Evolutionary conservation across 2,797 vertebrate genomes (phyloP).

Genomic region (Xenops minutus): DNA sequence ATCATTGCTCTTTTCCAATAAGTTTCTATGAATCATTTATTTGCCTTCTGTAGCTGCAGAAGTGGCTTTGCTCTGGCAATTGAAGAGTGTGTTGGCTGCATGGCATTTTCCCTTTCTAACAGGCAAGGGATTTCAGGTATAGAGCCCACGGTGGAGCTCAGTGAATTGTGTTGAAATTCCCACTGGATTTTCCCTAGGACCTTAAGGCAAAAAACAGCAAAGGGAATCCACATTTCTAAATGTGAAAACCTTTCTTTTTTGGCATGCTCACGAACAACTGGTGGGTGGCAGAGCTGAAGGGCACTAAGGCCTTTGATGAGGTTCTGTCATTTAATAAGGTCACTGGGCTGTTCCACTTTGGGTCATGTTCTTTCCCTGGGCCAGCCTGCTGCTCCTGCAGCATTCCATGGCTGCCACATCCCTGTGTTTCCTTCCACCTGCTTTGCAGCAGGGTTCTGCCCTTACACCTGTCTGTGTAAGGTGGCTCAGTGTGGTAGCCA

Average conservation of each 20-base stretch:
- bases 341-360: neutral
- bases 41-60: neutral
- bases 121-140: neutral
- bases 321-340: neutral
- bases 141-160: neutral
- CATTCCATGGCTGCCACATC: neutral
- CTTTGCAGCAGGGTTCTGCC: neutral
- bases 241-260: neutral
- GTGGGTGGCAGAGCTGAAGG: neutral
- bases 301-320: neutral
- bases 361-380: neutral
- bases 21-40: neutral
- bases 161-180: neutral
- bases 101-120: neutral
- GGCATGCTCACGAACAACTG: neutral
- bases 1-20: neutral
- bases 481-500: neutral
- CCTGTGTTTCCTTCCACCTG: neutral
- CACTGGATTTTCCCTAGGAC: neutral
- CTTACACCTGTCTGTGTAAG: fast-evolving
- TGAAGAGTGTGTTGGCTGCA: neutral
- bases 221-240: neutral
- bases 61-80: neutral
- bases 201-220: neutral
- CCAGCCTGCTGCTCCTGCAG: neutral